Base-by-base conservation (phyloP, 2,797 vertebrate genomes). In the Chiropotes sagulatus region DNA sequence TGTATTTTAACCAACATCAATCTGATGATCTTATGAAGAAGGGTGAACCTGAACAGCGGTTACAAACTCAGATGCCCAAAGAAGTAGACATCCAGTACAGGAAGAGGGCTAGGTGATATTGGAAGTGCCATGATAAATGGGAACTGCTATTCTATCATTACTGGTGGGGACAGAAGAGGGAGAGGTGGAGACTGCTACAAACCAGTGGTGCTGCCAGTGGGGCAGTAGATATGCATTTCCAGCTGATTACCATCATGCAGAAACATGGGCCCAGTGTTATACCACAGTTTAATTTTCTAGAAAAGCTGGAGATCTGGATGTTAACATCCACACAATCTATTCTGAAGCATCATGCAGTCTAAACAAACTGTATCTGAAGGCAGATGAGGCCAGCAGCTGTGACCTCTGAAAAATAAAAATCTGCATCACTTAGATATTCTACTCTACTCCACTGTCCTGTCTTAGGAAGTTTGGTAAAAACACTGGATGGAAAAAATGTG, bases 201-300 rank as follows among this genome's bases (percentile, higher is more conserved):
- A 76, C 5, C 1, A 5, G 1, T 0, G 12, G 6, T 28, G 1
- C n/a, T 4, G 58, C 15, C 5, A 70, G 17, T 0, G 15, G 15
- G 52, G 14, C 5, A 22, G 13, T 39, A 70, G 58, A 11, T 8
- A 20, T 24, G 79, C n/a, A 79, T 4, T 20, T 44, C 48, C 36
- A 46, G 1, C 15, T 39, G 5, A 12, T 33, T 39, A 7, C 5
- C 12, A 0, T n/a, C 30, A 39, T 9, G 3, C 39, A 88, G 61
- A 48, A 76, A 50, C 17, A 9, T 9, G 14, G 26, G 19, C 12
- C 61, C 12, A 0, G 15, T 4, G 12, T 33, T 57, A 19, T 8
- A n/a, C 13, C 15, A 36, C 5, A 73, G 39, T 30, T 67, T 19
- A 13, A 1, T 76, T 82, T 50, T 79, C 46, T 50, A 79, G 28